Evolutionary conservation across 2,113 vertebrate species (phyloP).

Genomic region (Podiceps cristatus): DNA sequence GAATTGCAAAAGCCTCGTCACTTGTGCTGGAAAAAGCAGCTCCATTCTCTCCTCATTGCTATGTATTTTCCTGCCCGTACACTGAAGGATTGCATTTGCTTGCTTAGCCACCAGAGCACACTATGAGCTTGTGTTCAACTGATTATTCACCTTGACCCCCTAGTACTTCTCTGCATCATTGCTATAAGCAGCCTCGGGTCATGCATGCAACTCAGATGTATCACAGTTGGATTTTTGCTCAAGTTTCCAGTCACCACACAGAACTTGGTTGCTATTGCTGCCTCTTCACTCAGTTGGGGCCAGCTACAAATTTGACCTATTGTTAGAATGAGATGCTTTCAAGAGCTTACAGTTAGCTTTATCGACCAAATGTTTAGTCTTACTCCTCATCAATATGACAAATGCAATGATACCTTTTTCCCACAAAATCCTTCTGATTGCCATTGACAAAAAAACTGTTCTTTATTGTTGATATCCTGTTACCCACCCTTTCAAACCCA

Average conservation of each 20-base stretch:
- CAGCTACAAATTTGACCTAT: background rate
- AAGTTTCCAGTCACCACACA: background rate
- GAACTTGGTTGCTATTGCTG: background rate
- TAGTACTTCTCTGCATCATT: background rate
- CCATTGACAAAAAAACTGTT: background rate
- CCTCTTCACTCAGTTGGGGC: background rate
- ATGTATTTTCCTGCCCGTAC: background rate
- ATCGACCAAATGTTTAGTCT: background rate
- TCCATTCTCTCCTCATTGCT: background rate
- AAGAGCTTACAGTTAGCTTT: background rate
- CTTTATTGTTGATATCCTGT: background rate
- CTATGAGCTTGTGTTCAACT: constrained; percentile 20
- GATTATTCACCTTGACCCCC: background rate
- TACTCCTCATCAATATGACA: background rate
- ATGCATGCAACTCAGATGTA: background rate
- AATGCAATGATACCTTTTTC: background rate
- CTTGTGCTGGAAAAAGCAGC: background rate
- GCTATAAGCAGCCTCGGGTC: background rate
- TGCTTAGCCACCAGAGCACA: constrained; percentile 50
- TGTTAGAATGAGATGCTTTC: background rate
- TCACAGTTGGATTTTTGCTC: background rate
- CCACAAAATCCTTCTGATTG: background rate
- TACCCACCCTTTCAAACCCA: background rate
- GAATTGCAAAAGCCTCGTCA: background rate
- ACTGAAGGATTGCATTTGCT: constrained; percentile 15